Evolutionary conservation across 92 coral and sea anemone species (phyloP).

Genomic region (Porites divaricata): DNA sequence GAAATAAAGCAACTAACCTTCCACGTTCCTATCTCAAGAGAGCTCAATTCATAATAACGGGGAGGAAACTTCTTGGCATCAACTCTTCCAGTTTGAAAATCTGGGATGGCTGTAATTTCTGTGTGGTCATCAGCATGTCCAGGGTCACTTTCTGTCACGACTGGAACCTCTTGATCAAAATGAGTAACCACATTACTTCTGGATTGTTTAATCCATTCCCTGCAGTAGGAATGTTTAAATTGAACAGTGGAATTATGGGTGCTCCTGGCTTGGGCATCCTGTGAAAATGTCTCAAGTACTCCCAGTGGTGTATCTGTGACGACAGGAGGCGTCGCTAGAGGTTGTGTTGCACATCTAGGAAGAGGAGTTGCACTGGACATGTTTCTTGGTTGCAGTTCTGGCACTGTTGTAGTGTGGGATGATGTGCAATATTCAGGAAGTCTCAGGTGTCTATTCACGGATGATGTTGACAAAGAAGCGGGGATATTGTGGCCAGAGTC

Average conservation of each 20-base stretch:
- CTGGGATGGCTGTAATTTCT: constrained; percentile 37
- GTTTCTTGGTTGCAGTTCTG: neutral
- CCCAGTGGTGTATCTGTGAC: neutral
- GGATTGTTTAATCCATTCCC: neutral
- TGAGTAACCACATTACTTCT: neutral
- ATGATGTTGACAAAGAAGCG: neutral
- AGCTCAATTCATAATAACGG: constrained; percentile 51
- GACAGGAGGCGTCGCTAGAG: neutral
- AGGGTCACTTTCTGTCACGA: neutral
- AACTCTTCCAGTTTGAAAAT: constrained; percentile 66
- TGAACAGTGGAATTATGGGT: neutral
- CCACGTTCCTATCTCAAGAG: constrained; percentile 76
- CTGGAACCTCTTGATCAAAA: neutral
- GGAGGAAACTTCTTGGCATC: constrained; percentile 76
- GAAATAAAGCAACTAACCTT: constrained; percentile 40
- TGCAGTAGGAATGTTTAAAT: neutral
- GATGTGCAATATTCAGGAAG: neutral
- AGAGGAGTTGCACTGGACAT: neutral
- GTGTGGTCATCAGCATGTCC: neutral
- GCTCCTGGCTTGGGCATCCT: neutral
- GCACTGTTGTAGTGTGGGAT: neutral
- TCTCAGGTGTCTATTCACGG: neutral
- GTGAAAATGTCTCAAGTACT: neutral
- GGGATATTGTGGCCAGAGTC: neutral
- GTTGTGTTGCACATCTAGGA: neutral